Evolutionary conservation across 2,888 invertebrate species (phyloP).

Genomic region (Sarcophaga caerulescens): DNA sequence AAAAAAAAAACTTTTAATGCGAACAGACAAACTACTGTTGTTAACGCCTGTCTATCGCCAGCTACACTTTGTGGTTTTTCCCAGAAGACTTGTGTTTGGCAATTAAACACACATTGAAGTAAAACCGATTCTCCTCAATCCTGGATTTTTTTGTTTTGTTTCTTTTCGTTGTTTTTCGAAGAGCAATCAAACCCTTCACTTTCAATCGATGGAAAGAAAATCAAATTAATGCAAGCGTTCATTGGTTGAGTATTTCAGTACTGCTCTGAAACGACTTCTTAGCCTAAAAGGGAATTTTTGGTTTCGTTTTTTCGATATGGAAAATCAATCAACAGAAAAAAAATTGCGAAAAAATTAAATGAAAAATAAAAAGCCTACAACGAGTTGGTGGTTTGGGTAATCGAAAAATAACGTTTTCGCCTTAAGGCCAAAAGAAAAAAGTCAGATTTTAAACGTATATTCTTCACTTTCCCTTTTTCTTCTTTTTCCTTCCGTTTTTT

Average conservation of each 20-base stretch:
- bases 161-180: neutral
- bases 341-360: neutral
- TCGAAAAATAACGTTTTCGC: constrained; percentile 2
- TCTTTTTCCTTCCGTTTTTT: neutral
- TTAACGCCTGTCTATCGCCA: neutral
- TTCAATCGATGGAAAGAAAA: neutral
- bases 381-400: neutral
- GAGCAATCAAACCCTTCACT: neutral
- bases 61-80: neutral
- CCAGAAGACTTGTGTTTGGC: constrained; percentile 1
- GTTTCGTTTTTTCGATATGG: neutral
- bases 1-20: too few species aligned
- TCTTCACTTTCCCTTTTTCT: neutral
- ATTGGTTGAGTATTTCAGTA: neutral
- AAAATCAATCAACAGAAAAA: constrained; percentile 22
- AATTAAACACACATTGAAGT: constrained; percentile 15
- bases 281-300: constrained; percentile 23
- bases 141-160: neutral
- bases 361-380: neutral
- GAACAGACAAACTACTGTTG: too few species aligned
- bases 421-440: neutral
- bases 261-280: neutral
- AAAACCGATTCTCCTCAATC: neutral
- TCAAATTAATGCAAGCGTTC: constrained; percentile 19
- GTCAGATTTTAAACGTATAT: neutral